These are phyloP conservation scores for Troides oblongomaculatus DNA, from an alignment of 2,888 invertebrate genomes.

Conservation along the genomic window DNA sequence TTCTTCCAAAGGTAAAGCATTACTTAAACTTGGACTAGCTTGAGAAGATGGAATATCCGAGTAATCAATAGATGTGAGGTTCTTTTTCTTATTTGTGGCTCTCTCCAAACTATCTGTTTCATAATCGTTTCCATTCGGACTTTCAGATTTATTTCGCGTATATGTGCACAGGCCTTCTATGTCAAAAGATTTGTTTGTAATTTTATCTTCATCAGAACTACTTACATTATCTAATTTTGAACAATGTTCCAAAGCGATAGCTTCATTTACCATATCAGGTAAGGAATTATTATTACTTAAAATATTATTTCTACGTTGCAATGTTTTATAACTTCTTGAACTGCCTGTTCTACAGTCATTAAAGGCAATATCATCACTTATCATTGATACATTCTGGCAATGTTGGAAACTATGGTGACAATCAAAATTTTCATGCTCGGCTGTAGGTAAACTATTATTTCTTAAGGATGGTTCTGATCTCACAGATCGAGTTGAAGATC, in stretches of 20 bases:
- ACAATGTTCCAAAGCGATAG: constrained; percentile 78
- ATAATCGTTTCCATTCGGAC: constrained; percentile 81
- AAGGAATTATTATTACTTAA: constrained; percentile 61
- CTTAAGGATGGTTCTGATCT: constrained; percentile 67
- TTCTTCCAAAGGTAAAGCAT: constrained; percentile 88
- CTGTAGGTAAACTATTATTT: constrained; percentile 67
- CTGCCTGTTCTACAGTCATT: constrained; percentile 50
- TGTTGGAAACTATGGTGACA: constrained; percentile 47
- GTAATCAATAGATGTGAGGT: constrained; percentile 81
- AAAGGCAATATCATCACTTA: constrained; percentile 58
- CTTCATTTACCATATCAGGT: constrained; percentile 85
- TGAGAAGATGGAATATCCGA: constrained; percentile 84
- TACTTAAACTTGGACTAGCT: constrained; percentile 86
- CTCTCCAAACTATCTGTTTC: constrained; percentile 88
- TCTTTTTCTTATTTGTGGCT: constrained; percentile 73
- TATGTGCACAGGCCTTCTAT: constrained; percentile 46
- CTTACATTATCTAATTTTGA: constrained; percentile 63
- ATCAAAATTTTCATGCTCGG: constrained; percentile 55
- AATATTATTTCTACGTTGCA: constrained; percentile 46
- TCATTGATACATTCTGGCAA: constrained; percentile 55
- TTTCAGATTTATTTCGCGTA: constrained; percentile 58
- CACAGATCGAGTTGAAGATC: constrained; percentile 61
- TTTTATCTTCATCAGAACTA: constrained; percentile 69
- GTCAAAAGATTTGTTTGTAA: constrained; percentile 49
- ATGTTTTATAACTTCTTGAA: constrained; percentile 45